phyloP scores from a whole-genome alignment of 1,140 invertebrate species.

The Hypothenemus hampei region DNA sequence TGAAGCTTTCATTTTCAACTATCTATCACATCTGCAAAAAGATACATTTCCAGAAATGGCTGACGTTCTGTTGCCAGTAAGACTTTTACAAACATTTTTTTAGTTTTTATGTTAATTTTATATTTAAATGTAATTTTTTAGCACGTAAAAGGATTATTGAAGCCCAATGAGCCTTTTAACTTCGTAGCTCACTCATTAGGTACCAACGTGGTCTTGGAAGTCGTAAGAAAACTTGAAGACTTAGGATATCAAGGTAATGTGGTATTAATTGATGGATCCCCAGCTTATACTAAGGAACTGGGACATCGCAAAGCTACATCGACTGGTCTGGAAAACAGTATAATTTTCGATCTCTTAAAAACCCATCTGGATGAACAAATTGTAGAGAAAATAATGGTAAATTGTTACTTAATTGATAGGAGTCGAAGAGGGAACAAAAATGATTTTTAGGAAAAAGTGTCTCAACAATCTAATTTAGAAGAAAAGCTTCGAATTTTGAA shows the following conservation, averaged over 20 bases:
- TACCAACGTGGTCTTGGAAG: conserved; percentile 51
- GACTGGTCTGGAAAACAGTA: neutral
- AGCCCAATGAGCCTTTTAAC: conserved; percentile 44
- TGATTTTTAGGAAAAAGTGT: conserved; percentile 33
- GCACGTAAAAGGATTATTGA: neutral
- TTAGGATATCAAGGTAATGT: conserved; percentile 51
- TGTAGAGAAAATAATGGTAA: neutral
- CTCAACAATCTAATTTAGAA: neutral
- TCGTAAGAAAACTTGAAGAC: conserved; percentile 52
- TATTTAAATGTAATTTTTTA: neutral
- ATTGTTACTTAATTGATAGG: neutral
- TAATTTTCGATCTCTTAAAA: neutral
- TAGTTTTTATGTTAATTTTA: neutral
- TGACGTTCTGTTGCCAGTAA: conserved; percentile 45
- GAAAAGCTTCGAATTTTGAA: neutral
- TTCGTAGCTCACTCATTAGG: conserved; percentile 63
- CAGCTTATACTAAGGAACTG: conserved; percentile 25
- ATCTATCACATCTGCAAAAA: conserved; percentile 42
- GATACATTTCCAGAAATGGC: conserved; percentile 44
- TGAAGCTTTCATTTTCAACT: conserved; percentile 64
- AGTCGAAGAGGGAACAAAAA: conserved; percentile 33
- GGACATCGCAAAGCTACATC: neutral
- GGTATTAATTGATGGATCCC: conserved; percentile 55
- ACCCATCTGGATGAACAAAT: neutral
- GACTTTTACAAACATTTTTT: neutral